These are phyloP conservation scores for Kryphioiulus occultus DNA, from an alignment of 2,888 invertebrate genomes.

Conservation along the genomic window DNA sequence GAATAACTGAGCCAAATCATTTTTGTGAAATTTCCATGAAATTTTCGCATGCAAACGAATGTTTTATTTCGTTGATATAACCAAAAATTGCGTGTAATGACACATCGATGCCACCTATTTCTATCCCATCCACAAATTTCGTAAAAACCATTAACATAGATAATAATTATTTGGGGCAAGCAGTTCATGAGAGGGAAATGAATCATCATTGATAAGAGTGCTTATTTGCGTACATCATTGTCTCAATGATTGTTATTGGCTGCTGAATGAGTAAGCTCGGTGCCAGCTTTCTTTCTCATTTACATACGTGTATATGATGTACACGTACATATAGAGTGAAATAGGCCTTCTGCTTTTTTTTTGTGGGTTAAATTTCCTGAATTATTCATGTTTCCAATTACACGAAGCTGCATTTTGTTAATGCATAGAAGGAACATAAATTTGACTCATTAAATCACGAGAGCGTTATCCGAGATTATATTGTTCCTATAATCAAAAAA, in stretches of 20 bases:
- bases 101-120: not conserved
- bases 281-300: not conserved
- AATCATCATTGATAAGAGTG: not conserved
- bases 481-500: not conserved
- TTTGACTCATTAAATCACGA: conserved; percentile 20
- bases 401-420: conserved; percentile 32
- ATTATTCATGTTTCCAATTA: conserved; percentile 33
- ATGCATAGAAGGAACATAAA: conserved; percentile 27
- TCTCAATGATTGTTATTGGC: not conserved
- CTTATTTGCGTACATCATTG: not conserved
- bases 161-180: not conserved
- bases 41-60: no score
- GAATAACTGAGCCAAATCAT: no score
- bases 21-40: no score
- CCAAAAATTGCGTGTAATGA: no score
- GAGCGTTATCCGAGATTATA: not conserved
- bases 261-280: not conserved
- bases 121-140: not conserved
- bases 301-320: no score
- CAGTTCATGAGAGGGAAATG: not conserved
- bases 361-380: conserved; percentile 1
- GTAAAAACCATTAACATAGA: not conserved
- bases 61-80: no score
- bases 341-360: not conserved
- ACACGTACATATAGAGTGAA: no score